Conservation (phyloP, 2,888 invertebrate genomes). For the Rhagonycha fulva region DNA sequence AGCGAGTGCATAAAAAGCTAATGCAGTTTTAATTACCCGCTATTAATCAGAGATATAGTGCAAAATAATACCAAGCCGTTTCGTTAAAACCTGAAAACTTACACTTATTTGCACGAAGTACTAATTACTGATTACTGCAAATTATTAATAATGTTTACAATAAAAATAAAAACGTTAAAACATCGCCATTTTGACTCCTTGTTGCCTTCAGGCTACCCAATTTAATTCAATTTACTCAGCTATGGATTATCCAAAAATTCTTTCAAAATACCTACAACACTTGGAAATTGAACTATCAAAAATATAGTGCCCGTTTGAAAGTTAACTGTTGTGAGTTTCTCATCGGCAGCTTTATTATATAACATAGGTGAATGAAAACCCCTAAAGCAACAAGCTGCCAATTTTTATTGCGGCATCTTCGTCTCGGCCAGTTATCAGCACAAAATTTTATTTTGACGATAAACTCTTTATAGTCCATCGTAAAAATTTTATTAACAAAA, state of each 20-base stretch:
- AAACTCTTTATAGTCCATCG: background rate
- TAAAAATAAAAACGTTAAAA: background rate
- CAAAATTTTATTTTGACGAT: background rate
- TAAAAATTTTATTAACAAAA: background rate
- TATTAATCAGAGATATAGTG: background rate
- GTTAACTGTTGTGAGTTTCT: background rate
- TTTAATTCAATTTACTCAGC: too few relatives aligned
- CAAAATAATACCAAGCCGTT: background rate
- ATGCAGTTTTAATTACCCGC: slow-evolving; percentile 1
- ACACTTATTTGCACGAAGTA: background rate
- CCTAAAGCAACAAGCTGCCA: background rate
- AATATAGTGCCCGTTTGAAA: background rate
- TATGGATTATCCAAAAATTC: too few relatives aligned
- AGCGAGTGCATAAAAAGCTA: slow-evolving; percentile 1
- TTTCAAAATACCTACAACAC: too few relatives aligned
- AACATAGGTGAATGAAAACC: background rate
- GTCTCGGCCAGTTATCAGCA: background rate
- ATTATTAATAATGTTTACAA: background rate
- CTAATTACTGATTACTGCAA: background rate
- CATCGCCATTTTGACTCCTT: too few relatives aligned
- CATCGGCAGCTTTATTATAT: background rate
- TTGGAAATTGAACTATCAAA: too few relatives aligned
- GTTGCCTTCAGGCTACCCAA: too few relatives aligned
- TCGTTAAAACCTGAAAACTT: background rate
- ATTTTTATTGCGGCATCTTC: background rate